Percentiles rank a stretch among this genome's conserved stretches.
These are phyloP conservation scores for Candoia aspera DNA, from an alignment of 2,113 vertebrate genomes.

Conservation along the genomic window DNA sequence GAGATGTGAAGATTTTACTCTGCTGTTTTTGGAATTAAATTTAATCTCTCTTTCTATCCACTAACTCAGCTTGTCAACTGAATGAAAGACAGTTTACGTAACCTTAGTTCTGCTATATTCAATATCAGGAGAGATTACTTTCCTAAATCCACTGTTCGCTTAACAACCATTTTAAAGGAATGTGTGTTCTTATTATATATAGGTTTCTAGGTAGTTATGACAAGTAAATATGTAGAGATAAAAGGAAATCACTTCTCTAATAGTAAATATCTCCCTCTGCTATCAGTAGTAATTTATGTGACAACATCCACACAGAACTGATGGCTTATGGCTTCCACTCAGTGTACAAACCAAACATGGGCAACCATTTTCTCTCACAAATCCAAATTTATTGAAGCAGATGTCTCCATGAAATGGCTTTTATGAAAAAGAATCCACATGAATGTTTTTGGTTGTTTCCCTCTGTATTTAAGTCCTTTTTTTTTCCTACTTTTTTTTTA, in stretches of 20 bases:
- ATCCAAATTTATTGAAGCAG: neutral
- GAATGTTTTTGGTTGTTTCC: neutral
- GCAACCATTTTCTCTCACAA: neutral
- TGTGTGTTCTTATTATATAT: neutral
- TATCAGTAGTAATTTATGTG: neutral
- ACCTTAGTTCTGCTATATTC: neutral
- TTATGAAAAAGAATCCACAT: neutral
- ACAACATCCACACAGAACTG: neutral
- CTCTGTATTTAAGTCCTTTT: neutral
- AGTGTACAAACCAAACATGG: neutral
- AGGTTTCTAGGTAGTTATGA: constrained; percentile 2
- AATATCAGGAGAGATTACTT: neutral
- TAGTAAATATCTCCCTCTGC: neutral
- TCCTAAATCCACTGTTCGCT: neutral
- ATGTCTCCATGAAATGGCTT: neutral
- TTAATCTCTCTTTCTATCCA: neutral
- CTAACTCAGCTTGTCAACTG: neutral
- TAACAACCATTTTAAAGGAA: neutral
- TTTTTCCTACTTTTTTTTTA: neutral
- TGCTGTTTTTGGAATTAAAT: no score
- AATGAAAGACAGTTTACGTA: neutral
- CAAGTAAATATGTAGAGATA: constrained; percentile 12
- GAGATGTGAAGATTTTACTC: neutral
- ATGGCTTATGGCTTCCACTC: neutral
- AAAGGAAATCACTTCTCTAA: neutral